A percentile compares a stretch with the other conserved stretches of the same genome.
phyloP scores from a whole-genome alignment of 2,888 invertebrate genomes.

The Phyllotreta striolata region DNA sequence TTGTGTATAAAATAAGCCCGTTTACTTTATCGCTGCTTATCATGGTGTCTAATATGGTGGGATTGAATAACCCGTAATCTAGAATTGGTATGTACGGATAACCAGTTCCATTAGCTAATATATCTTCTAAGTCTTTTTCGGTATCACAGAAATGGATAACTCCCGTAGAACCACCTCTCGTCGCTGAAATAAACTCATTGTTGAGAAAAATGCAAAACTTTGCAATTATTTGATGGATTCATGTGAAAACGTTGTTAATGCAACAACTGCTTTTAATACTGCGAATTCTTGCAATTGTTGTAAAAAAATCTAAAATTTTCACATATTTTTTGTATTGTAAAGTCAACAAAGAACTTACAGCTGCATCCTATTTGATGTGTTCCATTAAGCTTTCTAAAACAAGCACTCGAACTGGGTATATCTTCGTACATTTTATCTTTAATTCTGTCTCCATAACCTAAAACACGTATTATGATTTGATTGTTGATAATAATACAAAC shows the following conservation, averaged over 20 bases:
- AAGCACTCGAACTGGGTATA: constrained; percentile 76
- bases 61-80: constrained; percentile 70
- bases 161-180: constrained; percentile 82
- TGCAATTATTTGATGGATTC: too few relatives aligned
- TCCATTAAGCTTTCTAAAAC: constrained; percentile 90
- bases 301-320: too few relatives aligned
- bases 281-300: too few relatives aligned
- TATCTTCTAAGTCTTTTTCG: constrained; percentile 74
- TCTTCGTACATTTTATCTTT: constrained; percentile 82
- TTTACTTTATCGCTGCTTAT: constrained; percentile 67
- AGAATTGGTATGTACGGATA: constrained; percentile 83
- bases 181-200: constrained; percentile 64
- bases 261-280: too few relatives aligned
- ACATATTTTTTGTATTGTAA: too few relatives aligned
- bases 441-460: constrained; percentile 69
- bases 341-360: too few relatives aligned
- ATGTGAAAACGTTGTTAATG: too few relatives aligned
- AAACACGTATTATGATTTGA: too few relatives aligned
- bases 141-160: constrained; percentile 78
- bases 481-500: too few relatives aligned
- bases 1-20: constrained; percentile 70
- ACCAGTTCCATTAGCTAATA: constrained; percentile 75
- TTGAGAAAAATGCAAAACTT: not conserved
- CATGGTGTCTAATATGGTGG: constrained; percentile 63
- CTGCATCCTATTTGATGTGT: constrained; percentile 96